Evolutionary conservation across 2,113 vertebrate genomes (phyloP).

Genomic region (Phrynosoma blainvillii): DNA sequence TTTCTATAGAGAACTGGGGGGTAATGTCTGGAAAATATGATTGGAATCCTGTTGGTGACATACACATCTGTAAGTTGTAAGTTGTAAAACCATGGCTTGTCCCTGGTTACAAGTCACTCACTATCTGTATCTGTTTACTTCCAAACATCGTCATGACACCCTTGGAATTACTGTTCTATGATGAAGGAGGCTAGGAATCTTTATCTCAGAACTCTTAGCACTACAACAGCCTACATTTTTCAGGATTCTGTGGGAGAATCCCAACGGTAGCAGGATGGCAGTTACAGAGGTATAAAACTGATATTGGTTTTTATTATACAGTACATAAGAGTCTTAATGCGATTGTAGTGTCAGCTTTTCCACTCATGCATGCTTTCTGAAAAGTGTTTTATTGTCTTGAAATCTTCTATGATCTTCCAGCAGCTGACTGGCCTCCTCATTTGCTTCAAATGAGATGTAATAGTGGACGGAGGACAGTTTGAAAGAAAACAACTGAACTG

Average conservation of each 20-base stretch:
- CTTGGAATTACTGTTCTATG: background rate
- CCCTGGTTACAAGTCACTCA: background rate
- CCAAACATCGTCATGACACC: background rate
- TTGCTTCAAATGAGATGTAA: background rate
- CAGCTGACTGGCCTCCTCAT: background rate
- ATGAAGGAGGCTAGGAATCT: background rate
- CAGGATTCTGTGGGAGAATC: background rate
- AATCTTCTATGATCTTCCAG: background rate
- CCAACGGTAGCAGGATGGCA: slow-evolving; percentile 8
- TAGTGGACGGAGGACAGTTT: background rate
- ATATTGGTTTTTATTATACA: background rate
- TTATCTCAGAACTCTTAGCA: background rate
- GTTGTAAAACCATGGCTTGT: no score
- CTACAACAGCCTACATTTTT: background rate
- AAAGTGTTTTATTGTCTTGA: background rate
- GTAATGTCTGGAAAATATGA: no score
- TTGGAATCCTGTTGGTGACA: no score
- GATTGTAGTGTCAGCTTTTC: background rate
- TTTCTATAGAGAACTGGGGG: no score
- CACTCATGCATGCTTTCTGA: background rate
- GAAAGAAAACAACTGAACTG: background rate
- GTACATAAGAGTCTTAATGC: background rate
- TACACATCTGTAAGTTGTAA: no score
- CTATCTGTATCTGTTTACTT: background rate
- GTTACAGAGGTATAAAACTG: background rate